Base-by-base conservation (phyloP, 2,888 invertebrate genomes). In the Frankliniella intonsa region DNA sequence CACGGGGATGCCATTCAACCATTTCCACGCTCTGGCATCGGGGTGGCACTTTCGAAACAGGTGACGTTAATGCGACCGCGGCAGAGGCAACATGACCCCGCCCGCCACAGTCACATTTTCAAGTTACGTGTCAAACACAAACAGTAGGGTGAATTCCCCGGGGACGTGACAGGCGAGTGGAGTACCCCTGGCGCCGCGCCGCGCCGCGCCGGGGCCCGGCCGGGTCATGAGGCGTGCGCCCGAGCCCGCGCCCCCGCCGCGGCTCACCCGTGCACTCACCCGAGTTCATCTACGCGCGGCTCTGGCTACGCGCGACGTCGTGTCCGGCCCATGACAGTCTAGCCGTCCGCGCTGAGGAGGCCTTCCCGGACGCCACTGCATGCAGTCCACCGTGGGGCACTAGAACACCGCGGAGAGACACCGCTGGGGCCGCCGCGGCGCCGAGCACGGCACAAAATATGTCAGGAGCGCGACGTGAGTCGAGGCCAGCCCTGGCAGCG, bases 351-450 rank as follows among this genome's bases (percentile, higher is more conserved):
- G 62, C 62, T 62, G 62, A 17, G 62, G 62, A 14, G 62, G 62
- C 7, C 62, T 17, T 62, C 62, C 62, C 17, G 62, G 62, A 17
- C 62, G 62, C 62, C 62, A 17, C 62, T n/a, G 62, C 62, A 62
- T 62, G 62, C 62, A 62, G 62, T 62, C 62, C 62, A 62, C 62
- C 62, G 19, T 62, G 62, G 17, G 62, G 62, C 62, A 62, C 62
- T 62, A 14, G 62, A 62, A 12, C 12, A 22, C 25, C 69, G 69
- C 69, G 69, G 25, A 22, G 69, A 8, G 22, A 25, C 25, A 12
- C 12, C 25, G 9, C 69, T 7, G 25, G 25, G 22, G 12, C 25
- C 22, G 69, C 69, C 69, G 12, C 69, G 69, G 22, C 22, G 22
- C 69, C 25, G 25, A 10, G 25, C 69, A 76, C 25, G 12, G 69